These are phyloP conservation scores for Polylopha cassiicola DNA, from an alignment of 2,888 invertebrate species.

Conservation along the genomic window DNA sequence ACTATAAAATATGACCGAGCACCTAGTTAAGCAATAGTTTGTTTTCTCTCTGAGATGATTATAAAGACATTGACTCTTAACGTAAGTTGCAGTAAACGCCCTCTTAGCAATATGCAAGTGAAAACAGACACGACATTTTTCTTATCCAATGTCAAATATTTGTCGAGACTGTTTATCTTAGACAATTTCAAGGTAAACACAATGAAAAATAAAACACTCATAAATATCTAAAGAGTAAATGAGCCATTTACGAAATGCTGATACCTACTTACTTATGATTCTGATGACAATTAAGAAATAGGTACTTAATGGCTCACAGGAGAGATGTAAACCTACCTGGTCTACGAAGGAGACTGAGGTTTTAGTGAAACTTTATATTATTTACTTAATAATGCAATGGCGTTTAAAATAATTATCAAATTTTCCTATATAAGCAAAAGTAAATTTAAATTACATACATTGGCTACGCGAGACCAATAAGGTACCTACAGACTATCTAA, in stretches of 20 bases:
- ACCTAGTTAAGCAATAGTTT: background rate
- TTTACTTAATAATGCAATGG: too few species aligned
- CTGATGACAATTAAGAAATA: constrained; percentile 12
- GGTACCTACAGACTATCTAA: too few species aligned
- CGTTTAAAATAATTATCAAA: too few species aligned
- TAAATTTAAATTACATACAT: too few species aligned
- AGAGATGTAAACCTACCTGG: too few species aligned
- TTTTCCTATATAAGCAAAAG: too few species aligned
- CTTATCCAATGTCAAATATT: constrained; percentile 45
- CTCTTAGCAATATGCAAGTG: constrained; percentile 19
- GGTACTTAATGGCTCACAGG: too few species aligned
- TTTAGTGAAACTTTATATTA: too few species aligned
- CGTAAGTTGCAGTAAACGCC: constrained; percentile 10
- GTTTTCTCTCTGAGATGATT: background rate
- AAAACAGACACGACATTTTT: constrained; percentile 31
- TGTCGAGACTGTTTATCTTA: constrained; percentile 23
- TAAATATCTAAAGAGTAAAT: constrained; percentile 4
- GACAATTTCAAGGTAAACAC: background rate
- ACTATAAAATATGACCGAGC: too few species aligned
- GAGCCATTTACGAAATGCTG: constrained; percentile 15
- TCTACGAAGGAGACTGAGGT: too few species aligned
- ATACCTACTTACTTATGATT: constrained; percentile 5
- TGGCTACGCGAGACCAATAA: too few species aligned
- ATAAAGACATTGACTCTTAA: background rate
- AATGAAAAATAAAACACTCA: constrained; percentile 25